These are phyloP conservation scores for Lymantria dispar DNA, from an alignment of 2,888 invertebrate genomes.

Conservation along the genomic window DNA sequence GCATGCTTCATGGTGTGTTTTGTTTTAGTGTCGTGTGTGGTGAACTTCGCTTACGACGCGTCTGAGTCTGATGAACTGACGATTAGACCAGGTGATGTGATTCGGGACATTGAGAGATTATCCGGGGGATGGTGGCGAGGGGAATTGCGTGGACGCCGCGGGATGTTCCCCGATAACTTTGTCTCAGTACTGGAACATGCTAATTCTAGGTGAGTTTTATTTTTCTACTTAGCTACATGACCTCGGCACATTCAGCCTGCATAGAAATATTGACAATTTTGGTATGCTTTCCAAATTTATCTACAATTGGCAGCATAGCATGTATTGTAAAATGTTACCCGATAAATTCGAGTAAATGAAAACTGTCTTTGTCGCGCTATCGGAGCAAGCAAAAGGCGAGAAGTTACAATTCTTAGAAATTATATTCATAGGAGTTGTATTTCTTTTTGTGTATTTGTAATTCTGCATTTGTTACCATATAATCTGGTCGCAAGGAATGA, in stretches of 20 bases:
- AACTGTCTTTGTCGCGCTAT: too few species aligned
- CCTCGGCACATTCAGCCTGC: not conserved
- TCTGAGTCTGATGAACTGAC: constrained; percentile 93
- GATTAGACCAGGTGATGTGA: constrained; percentile 91
- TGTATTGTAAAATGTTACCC: too few species aligned
- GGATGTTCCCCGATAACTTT: constrained; percentile 97
- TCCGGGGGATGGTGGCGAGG: constrained; percentile 97
- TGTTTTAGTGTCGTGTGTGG: constrained; percentile 88
- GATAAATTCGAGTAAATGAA: too few species aligned
- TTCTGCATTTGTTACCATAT: too few species aligned
- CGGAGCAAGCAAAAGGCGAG: too few species aligned
- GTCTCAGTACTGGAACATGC: constrained; percentile 84
- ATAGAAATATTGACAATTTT: too few species aligned
- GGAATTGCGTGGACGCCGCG: constrained; percentile 89
- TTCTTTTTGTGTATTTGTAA: too few species aligned
- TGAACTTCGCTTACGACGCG: constrained; percentile 93
- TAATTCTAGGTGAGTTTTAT: constrained; percentile 62
- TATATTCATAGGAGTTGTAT: too few species aligned
- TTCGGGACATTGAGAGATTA: constrained; percentile 89
- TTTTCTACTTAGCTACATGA: not conserved
- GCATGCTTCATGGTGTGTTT: constrained; percentile 16
- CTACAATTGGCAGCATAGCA: too few species aligned
- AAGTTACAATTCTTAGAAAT: too few species aligned
- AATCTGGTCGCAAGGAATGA: too few species aligned
- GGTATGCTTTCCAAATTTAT: too few species aligned